Evolutionary conservation across 1,140 invertebrate genomes (phyloP), one percentile per base, ranked within the genome.

Genomic region (Radopholus similis): DNA sequence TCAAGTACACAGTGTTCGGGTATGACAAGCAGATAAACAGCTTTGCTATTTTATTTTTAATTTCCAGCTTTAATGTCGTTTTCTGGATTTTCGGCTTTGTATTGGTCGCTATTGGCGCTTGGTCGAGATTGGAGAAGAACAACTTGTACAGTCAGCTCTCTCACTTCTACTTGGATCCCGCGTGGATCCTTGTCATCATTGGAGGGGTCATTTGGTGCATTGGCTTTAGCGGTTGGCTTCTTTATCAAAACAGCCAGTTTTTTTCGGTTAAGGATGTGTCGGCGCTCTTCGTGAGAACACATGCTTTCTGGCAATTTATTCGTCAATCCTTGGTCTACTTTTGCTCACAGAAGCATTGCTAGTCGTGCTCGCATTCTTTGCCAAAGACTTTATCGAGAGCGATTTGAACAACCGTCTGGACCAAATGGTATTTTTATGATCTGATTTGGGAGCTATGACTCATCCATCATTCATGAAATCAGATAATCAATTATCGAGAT

Each of bases 61-160:
- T 9, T 9, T 95, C 77, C 86, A 89, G 90, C 83, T 93, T 94
- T 85, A 97, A 97, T 87, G 92, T 96, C 70, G 86, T 95, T 75
- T 95, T 96, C 87, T 96, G 93, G 92, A 91, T 94, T 84, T 89
- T 82, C 34, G 76, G 76, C 23, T 75, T 75, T 38, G 28, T 64
- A 4, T 26, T 72, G 6, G 15, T 80, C 13, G 57, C 37, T 15
- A 35, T 96, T 54, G 94, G 94, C 44, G 86, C 95, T 55, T 97
- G 93, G 94, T 93, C 93, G 54, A 95, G 93, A 91, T 89, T 89
- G 44, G 93, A 97, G 83, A 97, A 97, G 84, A 92, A 96, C 81
- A 94, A 91, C 68, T 86, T 96, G 40, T 88, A 82, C 13, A 88
- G 90, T 71, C 85, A 95, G n/a, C 91, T 91, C 15, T 84, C 85